Evolutionary conservation across 2,113 vertebrate genomes (phyloP).

Genomic region (Gnathonemus longibarbis): DNA sequence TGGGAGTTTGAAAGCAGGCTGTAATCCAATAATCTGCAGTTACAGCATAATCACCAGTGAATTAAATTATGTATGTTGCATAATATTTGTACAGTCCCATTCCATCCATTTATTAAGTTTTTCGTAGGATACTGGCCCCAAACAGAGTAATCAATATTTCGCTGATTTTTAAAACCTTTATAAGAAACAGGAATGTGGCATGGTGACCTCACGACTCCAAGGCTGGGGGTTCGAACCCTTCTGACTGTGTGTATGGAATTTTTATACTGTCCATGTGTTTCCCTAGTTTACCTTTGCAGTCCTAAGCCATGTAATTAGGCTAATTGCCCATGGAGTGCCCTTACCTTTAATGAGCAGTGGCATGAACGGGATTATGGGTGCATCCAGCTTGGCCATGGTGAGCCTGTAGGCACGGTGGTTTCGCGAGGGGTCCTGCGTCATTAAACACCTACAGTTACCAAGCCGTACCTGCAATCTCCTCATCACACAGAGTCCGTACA

Average conservation of each 20-base stretch:
- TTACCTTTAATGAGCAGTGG: conserved; percentile 96
- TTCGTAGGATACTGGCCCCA: neutral
- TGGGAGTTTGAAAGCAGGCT: neutral
- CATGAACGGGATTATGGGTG: conserved; percentile 96
- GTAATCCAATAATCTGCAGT: neutral
- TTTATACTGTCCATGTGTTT: neutral
- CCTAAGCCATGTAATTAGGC: neutral
- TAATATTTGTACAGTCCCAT: neutral
- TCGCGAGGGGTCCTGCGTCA: conserved; percentile 83
- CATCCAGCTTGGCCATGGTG: conserved; percentile 90
- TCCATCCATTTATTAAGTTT: neutral
- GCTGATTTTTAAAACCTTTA: neutral
- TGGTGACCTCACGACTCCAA: neutral
- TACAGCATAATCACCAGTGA: neutral
- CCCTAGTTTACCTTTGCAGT: neutral
- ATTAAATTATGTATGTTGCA: neutral
- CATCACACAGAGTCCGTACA: neutral
- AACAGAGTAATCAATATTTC: neutral
- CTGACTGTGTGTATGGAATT: neutral
- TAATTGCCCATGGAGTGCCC: neutral
- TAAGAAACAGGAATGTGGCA: neutral
- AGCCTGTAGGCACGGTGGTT: conserved; percentile 91
- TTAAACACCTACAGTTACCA: neutral
- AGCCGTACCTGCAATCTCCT: neutral
- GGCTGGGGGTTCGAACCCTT: neutral